Percentiles rank a stretch among this genome's conserved stretches.
Conservation (phyloP, 2,113 vertebrate species). For the Paracanthobrama guichenoti region DNA sequence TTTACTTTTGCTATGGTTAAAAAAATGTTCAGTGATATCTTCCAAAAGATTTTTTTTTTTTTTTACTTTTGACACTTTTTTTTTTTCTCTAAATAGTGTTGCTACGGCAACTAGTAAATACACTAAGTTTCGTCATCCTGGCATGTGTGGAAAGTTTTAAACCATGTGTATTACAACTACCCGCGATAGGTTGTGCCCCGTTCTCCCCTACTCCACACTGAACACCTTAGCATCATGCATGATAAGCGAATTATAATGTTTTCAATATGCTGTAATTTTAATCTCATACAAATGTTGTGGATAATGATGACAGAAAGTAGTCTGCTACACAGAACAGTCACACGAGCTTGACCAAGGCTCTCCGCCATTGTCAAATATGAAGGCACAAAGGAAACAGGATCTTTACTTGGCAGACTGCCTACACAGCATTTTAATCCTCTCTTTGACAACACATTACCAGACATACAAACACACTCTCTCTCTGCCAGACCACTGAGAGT, state of each 20-base stretch:
- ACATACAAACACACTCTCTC: constrained; percentile 41
- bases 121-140: too few species aligned
- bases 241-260: not conserved
- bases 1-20: too few species aligned
- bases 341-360: not conserved
- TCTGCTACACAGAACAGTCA: not conserved
- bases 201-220: too few species aligned
- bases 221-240: too few species aligned
- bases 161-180: too few species aligned
- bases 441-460: constrained; percentile 42
- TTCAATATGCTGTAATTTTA: not conserved
- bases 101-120: too few species aligned
- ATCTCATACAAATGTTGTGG: not conserved
- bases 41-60: too few species aligned
- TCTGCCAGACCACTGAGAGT: constrained; percentile 18
- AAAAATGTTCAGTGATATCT: too few species aligned
- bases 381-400: constrained; percentile 31
- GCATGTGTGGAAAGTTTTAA: too few species aligned
- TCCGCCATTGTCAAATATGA: not conserved
- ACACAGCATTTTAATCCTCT: constrained; percentile 43
- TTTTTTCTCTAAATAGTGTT: too few species aligned
- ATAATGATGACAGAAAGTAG: constrained; percentile 11
- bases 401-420: constrained; percentile 33
- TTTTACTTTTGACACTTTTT: too few species aligned
- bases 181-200: too few species aligned